phyloP scores from a whole-genome alignment of 2,888 invertebrate species.

The Rosalia funebris region DNA sequence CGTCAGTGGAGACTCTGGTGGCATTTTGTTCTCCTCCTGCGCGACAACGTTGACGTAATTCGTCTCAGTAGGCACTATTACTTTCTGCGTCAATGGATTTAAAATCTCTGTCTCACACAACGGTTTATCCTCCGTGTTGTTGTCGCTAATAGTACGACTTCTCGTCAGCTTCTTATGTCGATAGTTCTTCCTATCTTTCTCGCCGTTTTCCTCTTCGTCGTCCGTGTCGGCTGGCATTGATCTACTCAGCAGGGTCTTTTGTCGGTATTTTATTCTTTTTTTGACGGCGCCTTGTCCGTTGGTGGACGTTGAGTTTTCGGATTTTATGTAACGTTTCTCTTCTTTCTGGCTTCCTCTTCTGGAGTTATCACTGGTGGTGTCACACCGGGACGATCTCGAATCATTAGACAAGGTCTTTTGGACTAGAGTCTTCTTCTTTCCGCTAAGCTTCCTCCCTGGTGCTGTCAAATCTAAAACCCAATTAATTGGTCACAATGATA shows the following conservation, averaged over 20 bases:
- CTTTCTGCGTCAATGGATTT: slow-evolving; percentile 44
- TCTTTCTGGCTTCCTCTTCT: slow-evolving; percentile 37
- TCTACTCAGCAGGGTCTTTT: slow-evolving; percentile 53
- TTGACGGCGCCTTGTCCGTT: slow-evolving; percentile 57
- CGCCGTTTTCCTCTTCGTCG: slow-evolving; percentile 48
- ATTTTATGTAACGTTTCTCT: slow-evolving; percentile 44
- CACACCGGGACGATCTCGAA: slow-evolving; percentile 43
- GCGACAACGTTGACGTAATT: slow-evolving; percentile 43
- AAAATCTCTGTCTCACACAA: slow-evolving; percentile 6
- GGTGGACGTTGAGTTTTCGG: slow-evolving; percentile 35
- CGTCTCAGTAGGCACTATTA: slow-evolving; percentile 53
- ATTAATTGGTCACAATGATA: neutral
- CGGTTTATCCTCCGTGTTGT: slow-evolving; percentile 27
- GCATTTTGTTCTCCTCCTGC: slow-evolving; percentile 20
- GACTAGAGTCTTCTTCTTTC: slow-evolving; percentile 49
- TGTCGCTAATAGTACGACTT: slow-evolving; percentile 48
- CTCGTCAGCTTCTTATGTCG: slow-evolving; percentile 50
- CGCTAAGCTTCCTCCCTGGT: slow-evolving; percentile 49
- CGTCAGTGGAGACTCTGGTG: slow-evolving; percentile 64
- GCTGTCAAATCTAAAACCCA: slow-evolving; percentile 51
- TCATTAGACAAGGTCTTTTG: slow-evolving; percentile 47
- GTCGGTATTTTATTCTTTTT: slow-evolving; percentile 56
- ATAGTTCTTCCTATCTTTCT: slow-evolving; percentile 31
- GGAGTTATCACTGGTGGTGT: slow-evolving; percentile 39
- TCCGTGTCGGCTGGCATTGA: slow-evolving; percentile 53